Base-by-base conservation (phyloP, 2,113 vertebrate species). In the Fregata magnificens region DNA sequence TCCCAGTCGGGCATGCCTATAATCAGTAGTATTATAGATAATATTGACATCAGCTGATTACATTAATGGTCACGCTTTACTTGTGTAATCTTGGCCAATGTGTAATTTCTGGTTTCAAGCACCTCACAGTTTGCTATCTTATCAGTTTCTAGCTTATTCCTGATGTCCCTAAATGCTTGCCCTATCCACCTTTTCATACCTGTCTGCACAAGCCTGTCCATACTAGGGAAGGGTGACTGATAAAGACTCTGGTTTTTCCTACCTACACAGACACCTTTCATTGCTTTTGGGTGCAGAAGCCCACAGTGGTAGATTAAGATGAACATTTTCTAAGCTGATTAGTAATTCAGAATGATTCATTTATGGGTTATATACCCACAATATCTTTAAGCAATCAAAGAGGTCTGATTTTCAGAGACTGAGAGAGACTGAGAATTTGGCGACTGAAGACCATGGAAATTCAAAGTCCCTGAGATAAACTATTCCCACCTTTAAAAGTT, bases 281-380 rank as follows among this genome's bases (percentile, higher is more conserved):
- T 11, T 84, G 34, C 1, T 81, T 93, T 82, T 79, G n/a, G 13
- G 16, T 67, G 29, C 78, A 82, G 26, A 90, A 7, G 6, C 15
- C 13, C 26, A 86, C 31, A 66, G 14, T 0, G 1, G 19, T 36
- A 79, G 18, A 34, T 69, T 56, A 77, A 65, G 16, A 82, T 49
- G 9, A 53, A 65, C 2, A 13, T 77, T 88, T 88, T 76, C 49
- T 62, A 49, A 42, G 1, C 2, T 61, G 53, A 26, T 72, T 36
- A 49, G 7, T 40, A 77, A 85, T 45, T 87, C 1, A 0, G 21
- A 62, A 32, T 40, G 0, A 61, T 56, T 76, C 0, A 7, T 69
- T 76, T 66, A n/a, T 1, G 3, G 25, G 6, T 88, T 85, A 21
- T 42, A 40, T 40, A 65, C 17, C 9, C 16, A 29, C 6, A 58